Evolutionary conservation across 2,113 vertebrate species (phyloP), one percentile per base, ranked within the genome.

Genomic region (Lycaon pictus): DNA sequence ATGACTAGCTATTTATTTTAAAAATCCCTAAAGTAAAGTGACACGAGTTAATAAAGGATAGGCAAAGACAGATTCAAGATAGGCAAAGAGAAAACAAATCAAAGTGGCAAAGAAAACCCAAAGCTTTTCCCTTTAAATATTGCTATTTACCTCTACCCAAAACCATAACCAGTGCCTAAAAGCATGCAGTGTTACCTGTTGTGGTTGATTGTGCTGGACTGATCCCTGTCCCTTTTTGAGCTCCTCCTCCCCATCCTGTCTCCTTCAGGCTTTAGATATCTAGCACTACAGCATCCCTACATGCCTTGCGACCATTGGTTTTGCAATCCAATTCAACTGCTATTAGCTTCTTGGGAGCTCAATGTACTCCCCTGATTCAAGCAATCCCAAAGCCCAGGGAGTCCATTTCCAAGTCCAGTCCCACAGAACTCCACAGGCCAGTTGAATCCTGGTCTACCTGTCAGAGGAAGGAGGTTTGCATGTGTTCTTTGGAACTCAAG

Each of bases 11-110:
- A 37, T 58, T 74, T 76, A 22, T 23, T 53, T 71, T 37, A 53
- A 77, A 29, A 48, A 76, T 90, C n/a, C 37, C 65, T 82, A 90
- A 87, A 77, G 87, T 81, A 90, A 95, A 95, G 74, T 67, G 58
- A 55, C 25, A 60, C 16, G 58, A 93, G 53, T 79, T 87, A 76
- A 91, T 86, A 74, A 32, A 82, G n/a, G 1, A 86, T 74, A n/a
- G 19, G 7, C 20, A 72, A 88, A 63, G 48, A 27, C n/a, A 72
- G 83, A 96, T 32, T 11, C 62, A 87, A 9, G 53, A 88, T 7
- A 58, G 37, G 48, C 65, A 91, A 74, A 80, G n/a, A 85, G 72
- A 69, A 92, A 94, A 83, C 27, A 89, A 80, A 84, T 60, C 37
- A 25, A 56, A 37, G 51, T 51, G 37, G 16, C 88, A 92, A 81